A percentile compares a stretch with the other conserved stretches of the same genome.
Evolutionary conservation across 2,888 invertebrate species (phyloP).

Genomic region (Eilema depressum): DNA sequence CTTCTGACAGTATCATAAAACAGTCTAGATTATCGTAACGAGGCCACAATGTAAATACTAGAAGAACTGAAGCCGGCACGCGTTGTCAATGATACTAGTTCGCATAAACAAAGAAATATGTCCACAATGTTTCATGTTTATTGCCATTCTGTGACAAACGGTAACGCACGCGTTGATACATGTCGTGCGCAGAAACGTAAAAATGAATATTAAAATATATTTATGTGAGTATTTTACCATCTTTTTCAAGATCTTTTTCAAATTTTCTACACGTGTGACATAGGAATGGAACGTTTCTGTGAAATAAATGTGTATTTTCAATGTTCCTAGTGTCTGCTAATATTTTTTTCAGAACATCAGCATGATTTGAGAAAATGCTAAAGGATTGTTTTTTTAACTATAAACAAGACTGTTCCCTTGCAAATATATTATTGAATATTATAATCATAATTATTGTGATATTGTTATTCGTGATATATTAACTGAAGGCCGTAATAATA

Average conservation of each 20-base stretch:
- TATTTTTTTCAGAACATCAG: not conserved
- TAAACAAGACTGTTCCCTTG: not conserved
- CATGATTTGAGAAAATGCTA: not conserved
- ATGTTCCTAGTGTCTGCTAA: too few species aligned
- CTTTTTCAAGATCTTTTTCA: not conserved
- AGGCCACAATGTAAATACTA: constrained; percentile 5
- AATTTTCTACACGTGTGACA: not conserved
- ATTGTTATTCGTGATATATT: not conserved
- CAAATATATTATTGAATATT: not conserved
- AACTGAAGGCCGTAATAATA: too few species aligned
- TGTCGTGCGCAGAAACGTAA: constrained; percentile 12
- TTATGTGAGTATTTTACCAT: constrained; percentile 40
- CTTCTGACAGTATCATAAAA: too few species aligned
- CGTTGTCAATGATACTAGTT: constrained; percentile 14
- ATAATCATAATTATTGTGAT: not conserved
- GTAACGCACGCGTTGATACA: constrained; percentile 27
- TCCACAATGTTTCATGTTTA: constrained; percentile 26
- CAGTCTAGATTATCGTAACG: not conserved
- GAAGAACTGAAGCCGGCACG: not conserved
- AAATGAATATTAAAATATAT: constrained; percentile 35
- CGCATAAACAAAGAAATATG: constrained; percentile 21
- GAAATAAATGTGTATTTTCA: not conserved
- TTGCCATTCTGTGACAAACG: constrained; percentile 27
- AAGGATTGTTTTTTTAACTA: not conserved
- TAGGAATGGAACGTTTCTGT: not conserved